Conservation (phyloP, 2,797 vertebrate species). For the Rhinichthys osculus region DNA sequence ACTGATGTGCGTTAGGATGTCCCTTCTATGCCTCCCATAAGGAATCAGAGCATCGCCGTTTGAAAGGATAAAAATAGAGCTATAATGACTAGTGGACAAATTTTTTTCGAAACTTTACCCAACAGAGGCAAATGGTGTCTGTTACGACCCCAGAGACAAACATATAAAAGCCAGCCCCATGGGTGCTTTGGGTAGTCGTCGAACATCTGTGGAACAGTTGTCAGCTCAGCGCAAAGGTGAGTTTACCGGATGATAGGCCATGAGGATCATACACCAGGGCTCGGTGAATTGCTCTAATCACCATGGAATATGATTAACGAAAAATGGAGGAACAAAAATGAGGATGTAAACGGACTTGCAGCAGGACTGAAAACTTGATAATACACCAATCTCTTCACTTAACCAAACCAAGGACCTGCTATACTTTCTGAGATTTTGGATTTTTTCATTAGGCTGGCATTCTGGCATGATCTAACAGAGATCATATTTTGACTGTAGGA, state of each 20-base stretch:
- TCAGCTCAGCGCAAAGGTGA: constrained; percentile 66
- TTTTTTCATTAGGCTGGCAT: background rate
- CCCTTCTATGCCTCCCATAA: constrained; percentile 61
- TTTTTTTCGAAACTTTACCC: constrained; percentile 67
- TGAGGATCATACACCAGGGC: constrained; percentile 1
- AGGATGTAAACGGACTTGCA: constrained; percentile 54
- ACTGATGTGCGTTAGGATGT: constrained; percentile 38
- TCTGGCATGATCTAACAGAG: background rate
- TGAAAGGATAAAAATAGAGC: constrained; percentile 71
- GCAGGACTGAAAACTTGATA: constrained; percentile 36
- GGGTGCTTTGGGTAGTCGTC: constrained; percentile 35
- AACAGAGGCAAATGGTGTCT: constrained; percentile 66
- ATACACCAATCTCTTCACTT: constrained; percentile 4
- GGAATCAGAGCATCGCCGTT: constrained; percentile 58
- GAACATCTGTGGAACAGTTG: constrained; percentile 61
- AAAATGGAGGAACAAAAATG: constrained; percentile 45
- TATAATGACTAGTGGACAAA: constrained; percentile 69
- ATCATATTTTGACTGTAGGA: constrained; percentile 13
- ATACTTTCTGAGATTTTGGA: constrained; percentile 32
- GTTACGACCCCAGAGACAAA: constrained; percentile 59
- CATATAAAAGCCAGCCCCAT: constrained; percentile 61
- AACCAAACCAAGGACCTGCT: constrained; percentile 49
- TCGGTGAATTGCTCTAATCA: background rate
- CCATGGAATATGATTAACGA: constrained; percentile 54
- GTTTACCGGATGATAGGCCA: constrained; percentile 44